Percentiles rank a stretch among this genome's conserved stretches.
These are phyloP conservation scores for Adelognathus sp. DNA, from an alignment of 2,888 invertebrate genomes.

Conservation along the genomic window DNA sequence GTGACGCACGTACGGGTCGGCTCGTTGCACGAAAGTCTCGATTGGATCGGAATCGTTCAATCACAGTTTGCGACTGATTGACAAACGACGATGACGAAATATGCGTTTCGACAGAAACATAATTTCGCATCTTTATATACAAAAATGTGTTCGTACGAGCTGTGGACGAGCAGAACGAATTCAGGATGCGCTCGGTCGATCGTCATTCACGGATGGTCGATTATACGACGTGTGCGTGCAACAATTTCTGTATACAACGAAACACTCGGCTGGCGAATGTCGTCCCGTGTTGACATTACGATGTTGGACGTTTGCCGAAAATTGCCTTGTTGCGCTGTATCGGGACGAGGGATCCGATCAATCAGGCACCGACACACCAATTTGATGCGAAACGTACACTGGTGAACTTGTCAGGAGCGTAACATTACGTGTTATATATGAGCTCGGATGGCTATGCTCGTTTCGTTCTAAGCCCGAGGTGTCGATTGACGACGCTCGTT, in stretches of 20 bases:
- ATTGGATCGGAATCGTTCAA: conserved; percentile 40
- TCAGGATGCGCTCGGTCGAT: not conserved
- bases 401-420: not conserved
- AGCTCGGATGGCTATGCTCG: not conserved
- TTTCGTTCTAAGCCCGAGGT: not conserved
- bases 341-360: conserved; percentile 13
- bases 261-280: not conserved
- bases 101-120: conserved; percentile 9
- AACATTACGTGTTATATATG: conserved; percentile 8
- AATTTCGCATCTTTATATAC: conserved; percentile 24
- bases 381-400: conserved; percentile 29
- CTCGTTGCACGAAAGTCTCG: not conserved
- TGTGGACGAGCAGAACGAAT: not conserved
- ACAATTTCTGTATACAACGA: not conserved
- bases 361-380: conserved; percentile 34
- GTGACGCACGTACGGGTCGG: not conserved
- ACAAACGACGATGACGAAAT: not conserved
- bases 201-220: not conserved
- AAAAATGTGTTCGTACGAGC: not conserved
- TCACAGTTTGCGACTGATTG: conserved; percentile 16
- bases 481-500: conserved; percentile 14
- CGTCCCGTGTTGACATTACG: not conserved
- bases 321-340: conserved; percentile 14
- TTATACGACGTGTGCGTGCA: not conserved
- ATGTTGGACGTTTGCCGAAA: conserved; percentile 1